Conservation (phyloP, 2,113 vertebrate genomes). For the Isurus oxyrinchus region DNA sequence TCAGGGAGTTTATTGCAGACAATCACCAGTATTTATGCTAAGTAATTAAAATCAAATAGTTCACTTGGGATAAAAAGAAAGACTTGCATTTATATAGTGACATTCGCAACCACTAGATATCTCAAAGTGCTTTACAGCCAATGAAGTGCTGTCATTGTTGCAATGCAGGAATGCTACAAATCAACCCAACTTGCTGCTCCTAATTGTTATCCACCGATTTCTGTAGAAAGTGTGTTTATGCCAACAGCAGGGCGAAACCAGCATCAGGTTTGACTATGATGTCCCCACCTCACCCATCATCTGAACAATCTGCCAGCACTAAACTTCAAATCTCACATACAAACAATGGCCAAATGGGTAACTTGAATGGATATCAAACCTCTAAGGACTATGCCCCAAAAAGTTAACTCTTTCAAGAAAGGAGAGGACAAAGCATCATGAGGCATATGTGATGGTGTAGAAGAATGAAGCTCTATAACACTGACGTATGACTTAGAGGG, state of each 20-base stretch:
- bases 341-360: neutral
- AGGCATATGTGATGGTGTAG: neutral
- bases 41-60: neutral
- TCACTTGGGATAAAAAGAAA: neutral
- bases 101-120: neutral
- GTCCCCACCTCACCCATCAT: neutral
- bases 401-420: neutral
- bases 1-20: neutral
- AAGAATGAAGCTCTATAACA: neutral
- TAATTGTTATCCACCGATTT: neutral
- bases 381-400: neutral
- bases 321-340: neutral
- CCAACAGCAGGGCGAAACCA: neutral
- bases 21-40: neutral
- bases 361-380: neutral
- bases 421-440: neutral
- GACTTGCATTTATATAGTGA: no score
- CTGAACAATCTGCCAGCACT: neutral
- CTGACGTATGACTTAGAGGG: neutral
- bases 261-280: neutral
- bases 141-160: neutral
- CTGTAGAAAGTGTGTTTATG: neutral
- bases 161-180: neutral
- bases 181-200: neutral
- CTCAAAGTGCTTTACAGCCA: no score